Base-by-base conservation (phyloP, 2,797 vertebrate genomes). In the Antennarius maculatus region DNA sequence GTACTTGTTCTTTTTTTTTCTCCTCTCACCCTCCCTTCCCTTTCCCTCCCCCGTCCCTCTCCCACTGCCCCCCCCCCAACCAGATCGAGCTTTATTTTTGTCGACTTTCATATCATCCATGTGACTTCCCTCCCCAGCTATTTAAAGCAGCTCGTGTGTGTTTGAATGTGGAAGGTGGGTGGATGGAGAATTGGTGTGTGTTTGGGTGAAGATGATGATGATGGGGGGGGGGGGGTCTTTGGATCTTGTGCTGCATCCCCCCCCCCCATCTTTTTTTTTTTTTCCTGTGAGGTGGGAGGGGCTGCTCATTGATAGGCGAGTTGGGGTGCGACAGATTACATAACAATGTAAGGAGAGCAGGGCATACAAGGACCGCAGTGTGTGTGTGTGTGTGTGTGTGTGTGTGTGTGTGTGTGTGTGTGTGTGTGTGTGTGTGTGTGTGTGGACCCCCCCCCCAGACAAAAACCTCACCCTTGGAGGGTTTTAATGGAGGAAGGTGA, bases 321-420 rank as follows among this genome's bases (percentile, higher is more conserved):
- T 75, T 81, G 60, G 80, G 81, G 83, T 91, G 88, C 84, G 83
- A 92, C 89, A 88, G 85, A 92, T 91, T 92, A 89, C 81, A 90
- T 92, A 91, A 89, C 61, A 65, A 70, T 23, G 66, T 85, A 83
- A 82, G 37, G 17, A 75, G 82, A 76, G 82, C 57, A 58, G 86
- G 79, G 78, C 80, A 88, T 69, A 72, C 80, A 54, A 89, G 71
- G 84, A 82, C 84, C 61, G 71, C 85, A 86, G 85, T 83, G 65
- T 57, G 56, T 51, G 56, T n/a, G 29, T 54, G 57, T 23, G 48
- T 58, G 15, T 16, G 48, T 2, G 11, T 72, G 15, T 16, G 48
- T 2, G 11, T 72, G 85, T 83, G 65, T 57, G 56, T 51, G 56
- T n/a, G 29, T 54, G 57, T 23, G 48, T 58, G 15, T 16, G 48